phyloP scores from a whole-genome alignment of 2,888 invertebrate genomes.

The Ophonus ardosiacus region DNA sequence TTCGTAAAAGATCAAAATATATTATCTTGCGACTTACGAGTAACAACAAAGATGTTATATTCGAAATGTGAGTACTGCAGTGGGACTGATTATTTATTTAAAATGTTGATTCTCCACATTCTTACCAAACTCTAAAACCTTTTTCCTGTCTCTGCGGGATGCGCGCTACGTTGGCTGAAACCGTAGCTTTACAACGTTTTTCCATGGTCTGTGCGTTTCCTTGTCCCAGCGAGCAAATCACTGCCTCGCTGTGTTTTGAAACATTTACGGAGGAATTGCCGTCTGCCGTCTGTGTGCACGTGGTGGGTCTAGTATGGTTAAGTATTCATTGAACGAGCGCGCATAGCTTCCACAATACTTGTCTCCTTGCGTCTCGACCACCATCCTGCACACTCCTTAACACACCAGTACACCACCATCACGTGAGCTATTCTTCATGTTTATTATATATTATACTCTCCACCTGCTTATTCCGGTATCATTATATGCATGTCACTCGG shows the following conservation, averaged over 20 bases:
- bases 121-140: neutral
- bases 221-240: slow-evolving; percentile 40
- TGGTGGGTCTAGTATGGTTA: slow-evolving; percentile 55
- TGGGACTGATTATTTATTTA: neutral
- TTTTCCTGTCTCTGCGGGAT: neutral
- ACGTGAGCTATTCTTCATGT: slow-evolving; percentile 51
- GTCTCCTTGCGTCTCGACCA: neutral
- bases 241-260: slow-evolving; percentile 57
- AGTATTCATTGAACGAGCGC: slow-evolving; percentile 57
- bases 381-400: neutral
- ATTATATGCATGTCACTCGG: slow-evolving; percentile 3
- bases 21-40: neutral
- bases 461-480: neutral
- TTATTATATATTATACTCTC: slow-evolving; percentile 37
- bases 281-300: slow-evolving; percentile 26
- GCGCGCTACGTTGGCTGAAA: too few species aligned
- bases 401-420: neutral
- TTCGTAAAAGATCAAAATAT: neutral
- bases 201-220: slow-evolving; percentile 16
- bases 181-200: too few species aligned
- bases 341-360: slow-evolving; percentile 53
- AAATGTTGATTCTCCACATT: neutral
- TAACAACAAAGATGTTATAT: neutral
- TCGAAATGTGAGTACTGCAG: neutral
- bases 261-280: slow-evolving; percentile 56